phyloP scores from a whole-genome alignment of 2,113 vertebrate genomes.

The Nestor notabilis region DNA sequence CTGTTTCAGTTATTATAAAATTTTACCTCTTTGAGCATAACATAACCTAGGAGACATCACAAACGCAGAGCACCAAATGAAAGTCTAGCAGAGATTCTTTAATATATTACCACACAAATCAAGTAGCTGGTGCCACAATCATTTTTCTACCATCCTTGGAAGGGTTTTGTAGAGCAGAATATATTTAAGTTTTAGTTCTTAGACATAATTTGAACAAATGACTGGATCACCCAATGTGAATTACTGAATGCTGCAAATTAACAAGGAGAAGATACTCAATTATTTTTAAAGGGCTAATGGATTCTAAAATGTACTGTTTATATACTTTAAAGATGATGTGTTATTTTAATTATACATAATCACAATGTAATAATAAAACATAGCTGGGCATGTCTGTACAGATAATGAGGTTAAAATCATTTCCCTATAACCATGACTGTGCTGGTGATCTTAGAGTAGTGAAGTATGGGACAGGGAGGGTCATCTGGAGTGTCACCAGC shows the following conservation, averaged over 20 bases:
- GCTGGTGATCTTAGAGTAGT: neutral
- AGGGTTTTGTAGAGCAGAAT: neutral
- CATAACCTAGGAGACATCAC: neutral
- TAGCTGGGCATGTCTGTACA: neutral
- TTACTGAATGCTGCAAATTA: conserved; percentile 20
- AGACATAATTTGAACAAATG: conserved; percentile 17
- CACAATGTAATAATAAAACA: neutral
- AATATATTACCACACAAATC: conserved; percentile 2
- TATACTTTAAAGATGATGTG: neutral
- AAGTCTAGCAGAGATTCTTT: neutral
- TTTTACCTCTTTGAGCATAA: neutral
- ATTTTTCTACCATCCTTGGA: neutral
- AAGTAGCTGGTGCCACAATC: neutral
- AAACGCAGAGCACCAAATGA: conserved; percentile 3
- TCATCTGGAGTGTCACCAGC: neutral
- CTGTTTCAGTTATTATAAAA: neutral
- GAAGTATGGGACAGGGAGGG: neutral
- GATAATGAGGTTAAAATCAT: neutral
- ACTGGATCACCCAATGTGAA: neutral
- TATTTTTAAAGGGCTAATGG: conserved; percentile 22
- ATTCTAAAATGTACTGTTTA: neutral
- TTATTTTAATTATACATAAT: neutral
- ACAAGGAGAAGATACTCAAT: neutral
- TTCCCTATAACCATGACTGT: rapidly evolving
- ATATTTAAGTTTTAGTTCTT: neutral